A percentile compares a stretch with the other conserved stretches of the same genome.
Conservation (phyloP, 1,140 invertebrate genomes). For the Hermetia illucens region DNA sequence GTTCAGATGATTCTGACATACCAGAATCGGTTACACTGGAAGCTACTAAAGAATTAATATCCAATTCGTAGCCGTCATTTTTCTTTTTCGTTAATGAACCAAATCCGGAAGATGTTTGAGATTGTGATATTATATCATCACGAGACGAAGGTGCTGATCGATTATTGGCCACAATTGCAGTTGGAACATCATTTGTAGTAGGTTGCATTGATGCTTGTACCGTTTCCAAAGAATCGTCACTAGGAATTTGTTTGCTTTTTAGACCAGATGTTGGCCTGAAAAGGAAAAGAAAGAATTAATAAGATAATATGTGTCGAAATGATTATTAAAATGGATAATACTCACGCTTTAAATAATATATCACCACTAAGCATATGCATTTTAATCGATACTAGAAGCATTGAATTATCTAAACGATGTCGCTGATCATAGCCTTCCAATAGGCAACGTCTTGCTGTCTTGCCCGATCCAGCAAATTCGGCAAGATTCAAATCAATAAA, state of each 20-base stretch:
- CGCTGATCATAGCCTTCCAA: slow-evolving; percentile 87
- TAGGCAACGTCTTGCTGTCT: slow-evolving; percentile 67
- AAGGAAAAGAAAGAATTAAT: slow-evolving; percentile 9
- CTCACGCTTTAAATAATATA: slow-evolving; percentile 95
- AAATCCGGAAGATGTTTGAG: slow-evolving; percentile 65
- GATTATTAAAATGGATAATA: slow-evolving; percentile 11
- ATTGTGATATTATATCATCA: slow-evolving; percentile 45
- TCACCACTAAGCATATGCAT: slow-evolving; percentile 92
- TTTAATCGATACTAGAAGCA: slow-evolving; percentile 75
- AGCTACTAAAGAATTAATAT: slow-evolving; percentile 19
- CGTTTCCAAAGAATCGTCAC: slow-evolving; percentile 20
- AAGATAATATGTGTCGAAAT: neutral
- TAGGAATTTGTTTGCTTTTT: slow-evolving; percentile 43
- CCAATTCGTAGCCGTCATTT: slow-evolving; percentile 19
- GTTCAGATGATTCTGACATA: slow-evolving; percentile 27
- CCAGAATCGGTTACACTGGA: slow-evolving; percentile 28
- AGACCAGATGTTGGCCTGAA: slow-evolving; percentile 50
- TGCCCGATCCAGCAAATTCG: slow-evolving; percentile 89
- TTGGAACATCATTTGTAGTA: slow-evolving; percentile 2
- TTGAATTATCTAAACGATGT: slow-evolving; percentile 89
- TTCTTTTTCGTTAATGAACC: slow-evolving; percentile 68
- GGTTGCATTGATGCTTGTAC: slow-evolving; percentile 9
- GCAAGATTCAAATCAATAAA: slow-evolving; percentile 94
- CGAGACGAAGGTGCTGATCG: slow-evolving; percentile 25
- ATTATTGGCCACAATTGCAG: slow-evolving; percentile 9